phyloP scores from a whole-genome alignment of 2,888 invertebrate species.

The Tiphia femorata region DNA sequence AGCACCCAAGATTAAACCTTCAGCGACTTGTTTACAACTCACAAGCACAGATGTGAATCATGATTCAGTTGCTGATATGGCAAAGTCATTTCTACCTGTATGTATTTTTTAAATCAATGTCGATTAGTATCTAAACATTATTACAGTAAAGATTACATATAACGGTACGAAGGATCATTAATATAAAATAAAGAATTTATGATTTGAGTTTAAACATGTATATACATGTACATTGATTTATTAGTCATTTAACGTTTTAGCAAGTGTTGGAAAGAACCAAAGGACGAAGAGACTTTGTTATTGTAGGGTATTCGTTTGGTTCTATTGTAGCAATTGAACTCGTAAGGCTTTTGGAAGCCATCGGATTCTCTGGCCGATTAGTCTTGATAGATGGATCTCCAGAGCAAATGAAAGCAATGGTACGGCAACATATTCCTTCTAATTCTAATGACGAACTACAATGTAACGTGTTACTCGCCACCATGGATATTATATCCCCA shows the following conservation, averaged over 20 bases:
- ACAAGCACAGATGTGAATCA: constrained; percentile 44
- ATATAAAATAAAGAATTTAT: no score
- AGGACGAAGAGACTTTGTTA: constrained; percentile 71
- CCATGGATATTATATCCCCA: constrained; percentile 71
- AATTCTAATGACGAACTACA: constrained; percentile 72
- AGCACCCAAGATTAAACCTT: constrained; percentile 56
- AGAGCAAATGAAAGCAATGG: constrained; percentile 74
- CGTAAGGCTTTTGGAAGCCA: constrained; percentile 77
- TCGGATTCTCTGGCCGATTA: constrained; percentile 75
- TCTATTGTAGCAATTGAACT: constrained; percentile 83
- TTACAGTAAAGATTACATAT: no score
- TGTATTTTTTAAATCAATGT: constrained; percentile 30
- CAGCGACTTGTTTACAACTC: constrained; percentile 54
- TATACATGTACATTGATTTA: background rate
- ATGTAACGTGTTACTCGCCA: constrained; percentile 73
- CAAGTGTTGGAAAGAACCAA: constrained; percentile 71
- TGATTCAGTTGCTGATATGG: constrained; percentile 71
- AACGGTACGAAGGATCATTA: no score
- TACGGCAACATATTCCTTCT: constrained; percentile 70
- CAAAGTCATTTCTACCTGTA: constrained; percentile 73
- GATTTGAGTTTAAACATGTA: background rate
- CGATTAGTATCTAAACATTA: no score
- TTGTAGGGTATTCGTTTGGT: constrained; percentile 94
- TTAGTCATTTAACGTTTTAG: constrained; percentile 62
- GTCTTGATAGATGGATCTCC: constrained; percentile 88